A percentile compares a stretch with the other conserved stretches of the same genome.
Evolutionary conservation across 2,797 vertebrate species (phyloP).

Genomic region (Sebastes taczanowskii): DNA sequence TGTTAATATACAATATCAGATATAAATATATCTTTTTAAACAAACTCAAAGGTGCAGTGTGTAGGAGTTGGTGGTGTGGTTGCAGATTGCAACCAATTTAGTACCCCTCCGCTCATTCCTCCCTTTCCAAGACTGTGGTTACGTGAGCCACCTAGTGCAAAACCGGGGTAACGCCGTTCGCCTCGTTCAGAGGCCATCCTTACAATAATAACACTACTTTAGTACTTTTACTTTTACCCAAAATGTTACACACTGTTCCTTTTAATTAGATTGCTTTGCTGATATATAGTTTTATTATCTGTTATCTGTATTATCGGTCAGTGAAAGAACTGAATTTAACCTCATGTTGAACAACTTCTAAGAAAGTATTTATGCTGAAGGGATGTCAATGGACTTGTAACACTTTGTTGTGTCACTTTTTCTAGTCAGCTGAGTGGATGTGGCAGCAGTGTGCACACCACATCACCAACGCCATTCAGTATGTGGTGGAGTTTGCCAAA

Average conservation of each 20-base stretch:
- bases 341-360: not conserved
- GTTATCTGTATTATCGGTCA: not conserved
- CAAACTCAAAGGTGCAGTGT: not conserved
- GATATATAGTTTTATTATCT: not conserved
- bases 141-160: too few species aligned
- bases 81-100: too few species aligned
- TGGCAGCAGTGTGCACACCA: slow-evolving; percentile 93
- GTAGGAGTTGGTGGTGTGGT: too few species aligned
- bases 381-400: not conserved
- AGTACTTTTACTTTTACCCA: too few species aligned
- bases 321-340: not conserved
- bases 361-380: not conserved
- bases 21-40: not conserved
- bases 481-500: slow-evolving; percentile 95
- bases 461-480: slow-evolving; percentile 93
- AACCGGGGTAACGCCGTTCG: too few species aligned
- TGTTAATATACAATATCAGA: not conserved
- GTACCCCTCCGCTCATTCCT: too few species aligned
- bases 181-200: too few species aligned
- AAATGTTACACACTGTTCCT: too few species aligned
- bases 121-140: too few species aligned
- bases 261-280: not conserved
- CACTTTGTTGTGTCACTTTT: slow-evolving; percentile 4
- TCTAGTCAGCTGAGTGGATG: slow-evolving; percentile 91
- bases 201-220: too few species aligned